Base-by-base conservation (phyloP, 2,113 vertebrate species). In the Oreochromis aureus region DNA sequence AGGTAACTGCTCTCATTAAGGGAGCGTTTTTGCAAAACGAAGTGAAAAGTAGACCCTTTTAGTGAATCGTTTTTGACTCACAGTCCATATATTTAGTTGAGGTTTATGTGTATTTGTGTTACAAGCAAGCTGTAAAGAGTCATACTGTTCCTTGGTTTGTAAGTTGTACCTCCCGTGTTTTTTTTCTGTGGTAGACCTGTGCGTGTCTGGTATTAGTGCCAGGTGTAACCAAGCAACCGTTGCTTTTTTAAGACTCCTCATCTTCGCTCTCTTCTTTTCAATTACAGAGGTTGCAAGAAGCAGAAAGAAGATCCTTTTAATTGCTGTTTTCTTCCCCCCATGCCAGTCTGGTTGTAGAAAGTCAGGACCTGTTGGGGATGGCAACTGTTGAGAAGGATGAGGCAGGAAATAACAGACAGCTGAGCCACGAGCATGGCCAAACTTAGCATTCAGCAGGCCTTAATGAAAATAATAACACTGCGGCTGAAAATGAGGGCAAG, bases 141-240 rank as follows among this genome's bases (percentile, higher is more conserved):
- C 12, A 15, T 3, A 1, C 44, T 82, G 7, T 51, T 56, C n/a
- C 81, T 78, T 22, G 15, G n/a, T 90, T 61, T 84, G 10, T 53
- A 86, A 81, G 81, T 86, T 46, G 10, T 63, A 81, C 51, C 51
- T 61, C 27, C 53, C 19, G 58, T 69, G 10, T 73, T 81, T 80
- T 73, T 73, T 80, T 39, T 34, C 22, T 34, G 13, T 58, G 56
- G 10, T 85, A 44, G 63, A 89, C 88, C 83, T 90, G 78, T 58
- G 19, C 4, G 6, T 85, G 79, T 88, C 71, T 94, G 80, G 15
- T 69, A 76, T 88, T 87, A 87, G 80, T 84, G 36, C 59, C 87
- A 90, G 89, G 89, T 92, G 92, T 94, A 89, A 89, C 94, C 90
- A 91, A 90, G 93, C 93, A 94, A 94, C 91, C 10, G 4, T 88